Evolutionary conservation across 1,140 invertebrate genomes (phyloP).

Genomic region (Palaemon carinicauda): DNA sequence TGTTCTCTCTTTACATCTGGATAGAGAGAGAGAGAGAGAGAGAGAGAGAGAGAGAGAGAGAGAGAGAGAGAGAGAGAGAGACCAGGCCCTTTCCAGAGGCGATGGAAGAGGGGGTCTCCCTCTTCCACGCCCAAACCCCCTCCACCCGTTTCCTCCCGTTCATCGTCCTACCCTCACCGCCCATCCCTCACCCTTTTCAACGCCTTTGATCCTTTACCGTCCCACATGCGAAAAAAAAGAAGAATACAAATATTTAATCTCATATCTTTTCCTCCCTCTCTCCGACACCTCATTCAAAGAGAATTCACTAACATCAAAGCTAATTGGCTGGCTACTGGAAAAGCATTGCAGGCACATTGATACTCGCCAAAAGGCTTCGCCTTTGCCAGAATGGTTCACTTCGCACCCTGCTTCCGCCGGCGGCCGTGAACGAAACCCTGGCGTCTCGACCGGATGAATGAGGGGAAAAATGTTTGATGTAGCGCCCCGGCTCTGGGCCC

Average conservation of each 20-base stretch:
- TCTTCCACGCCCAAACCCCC: too few relatives aligned
- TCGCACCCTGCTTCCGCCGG: background rate
- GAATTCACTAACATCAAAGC: constrained; percentile 32
- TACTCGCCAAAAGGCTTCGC: background rate
- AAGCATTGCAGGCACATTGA: constrained; percentile 36
- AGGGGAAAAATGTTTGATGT: constrained; percentile 24
- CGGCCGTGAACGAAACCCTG: background rate
- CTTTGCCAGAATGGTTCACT: background rate
- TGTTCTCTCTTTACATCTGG: too few relatives aligned
- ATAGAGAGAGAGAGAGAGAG: background rate
- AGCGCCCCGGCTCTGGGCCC: background rate
- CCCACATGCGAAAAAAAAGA: background rate
- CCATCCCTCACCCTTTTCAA: background rate
- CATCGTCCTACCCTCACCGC: background rate
- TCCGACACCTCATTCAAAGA: constrained; percentile 34
- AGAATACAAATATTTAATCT: constrained; percentile 44
- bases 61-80: background rate
- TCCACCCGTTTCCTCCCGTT: background rate
- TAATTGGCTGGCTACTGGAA: constrained; percentile 37
- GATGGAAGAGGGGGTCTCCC: too few relatives aligned
- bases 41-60: background rate
- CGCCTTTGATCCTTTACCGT: too few relatives aligned
- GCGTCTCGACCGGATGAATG: background rate
- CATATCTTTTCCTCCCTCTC: constrained; percentile 25
- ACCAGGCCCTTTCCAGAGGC: too few relatives aligned